These are phyloP conservation scores for Saccostrea cuccullata DNA, from an alignment of 1,140 invertebrate species.

Conservation along the genomic window DNA sequence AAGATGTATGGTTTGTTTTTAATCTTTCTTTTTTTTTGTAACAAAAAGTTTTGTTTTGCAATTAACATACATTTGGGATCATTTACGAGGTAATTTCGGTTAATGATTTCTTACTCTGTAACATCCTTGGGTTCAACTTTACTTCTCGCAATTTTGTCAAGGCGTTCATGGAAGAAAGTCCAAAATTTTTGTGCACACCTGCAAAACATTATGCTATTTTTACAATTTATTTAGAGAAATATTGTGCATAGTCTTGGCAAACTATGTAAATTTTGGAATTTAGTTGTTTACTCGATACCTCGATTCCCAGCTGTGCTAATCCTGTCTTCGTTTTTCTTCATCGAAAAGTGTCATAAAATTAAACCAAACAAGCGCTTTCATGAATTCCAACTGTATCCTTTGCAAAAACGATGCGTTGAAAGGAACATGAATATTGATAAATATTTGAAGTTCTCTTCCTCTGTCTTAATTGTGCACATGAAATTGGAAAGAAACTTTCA, in stretches of 20 bases:
- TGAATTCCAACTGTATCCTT: background rate
- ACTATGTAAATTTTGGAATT: background rate
- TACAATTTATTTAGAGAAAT: background rate
- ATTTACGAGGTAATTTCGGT: background rate
- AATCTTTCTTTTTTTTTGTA: too few species aligned
- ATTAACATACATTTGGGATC: background rate
- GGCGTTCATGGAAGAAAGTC: background rate
- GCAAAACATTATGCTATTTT: background rate
- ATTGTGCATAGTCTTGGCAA: background rate
- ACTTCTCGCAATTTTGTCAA: background rate
- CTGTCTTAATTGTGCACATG: background rate
- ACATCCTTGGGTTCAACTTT: background rate
- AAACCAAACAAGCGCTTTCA: background rate
- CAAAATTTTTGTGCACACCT: background rate
- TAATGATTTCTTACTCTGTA: background rate
- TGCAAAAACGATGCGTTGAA: too few species aligned
- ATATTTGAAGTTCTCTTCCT: background rate
- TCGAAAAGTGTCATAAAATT: background rate
- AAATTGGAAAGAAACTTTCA: too few species aligned
- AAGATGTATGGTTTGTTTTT: too few species aligned
- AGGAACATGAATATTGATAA: too few species aligned
- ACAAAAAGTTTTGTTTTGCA: background rate
- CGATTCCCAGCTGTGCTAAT: background rate
- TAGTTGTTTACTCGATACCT: background rate
- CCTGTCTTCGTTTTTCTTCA: background rate